Evolutionary conservation across 2,888 invertebrate species (phyloP).

Genomic region (Norana najaformis): DNA sequence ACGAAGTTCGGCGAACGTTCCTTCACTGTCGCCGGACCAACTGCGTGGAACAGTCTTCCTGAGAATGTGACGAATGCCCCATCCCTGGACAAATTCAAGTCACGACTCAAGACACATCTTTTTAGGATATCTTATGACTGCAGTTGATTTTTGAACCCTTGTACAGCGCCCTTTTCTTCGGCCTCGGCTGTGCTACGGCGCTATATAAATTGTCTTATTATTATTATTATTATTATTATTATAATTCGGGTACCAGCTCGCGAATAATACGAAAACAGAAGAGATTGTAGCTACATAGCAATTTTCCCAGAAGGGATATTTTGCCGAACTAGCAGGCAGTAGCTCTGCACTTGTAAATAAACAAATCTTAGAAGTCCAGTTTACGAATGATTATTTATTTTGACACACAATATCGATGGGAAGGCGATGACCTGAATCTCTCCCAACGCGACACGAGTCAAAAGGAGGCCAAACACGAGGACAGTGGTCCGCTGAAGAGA

Average conservation of each 20-base stretch:
- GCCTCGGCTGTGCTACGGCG: too few relatives aligned
- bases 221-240: background rate
- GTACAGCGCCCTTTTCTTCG: too few relatives aligned
- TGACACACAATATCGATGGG: background rate
- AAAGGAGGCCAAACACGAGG: background rate
- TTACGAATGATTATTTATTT: background rate
- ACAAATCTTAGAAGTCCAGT: background rate
- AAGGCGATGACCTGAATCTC: background rate
- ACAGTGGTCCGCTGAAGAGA: background rate
- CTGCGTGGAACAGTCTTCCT: too few relatives aligned
- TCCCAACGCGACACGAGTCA: background rate
- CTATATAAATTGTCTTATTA: too few relatives aligned
- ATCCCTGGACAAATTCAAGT: too few relatives aligned
- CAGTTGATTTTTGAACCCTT: too few relatives aligned
- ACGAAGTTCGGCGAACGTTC: too few relatives aligned
- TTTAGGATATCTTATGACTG: too few relatives aligned
- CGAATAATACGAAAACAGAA: background rate
- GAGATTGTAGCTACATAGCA: background rate
- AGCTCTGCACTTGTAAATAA: too few relatives aligned
- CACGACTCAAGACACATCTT: too few relatives aligned
- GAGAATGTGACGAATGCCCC: too few relatives aligned
- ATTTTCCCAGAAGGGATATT: background rate
- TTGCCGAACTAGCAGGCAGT: background rate
- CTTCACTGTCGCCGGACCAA: too few relatives aligned
- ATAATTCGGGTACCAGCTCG: background rate